phyloP scores from a whole-genome alignment of 2,113 vertebrate species.

The Parus major region DNA sequence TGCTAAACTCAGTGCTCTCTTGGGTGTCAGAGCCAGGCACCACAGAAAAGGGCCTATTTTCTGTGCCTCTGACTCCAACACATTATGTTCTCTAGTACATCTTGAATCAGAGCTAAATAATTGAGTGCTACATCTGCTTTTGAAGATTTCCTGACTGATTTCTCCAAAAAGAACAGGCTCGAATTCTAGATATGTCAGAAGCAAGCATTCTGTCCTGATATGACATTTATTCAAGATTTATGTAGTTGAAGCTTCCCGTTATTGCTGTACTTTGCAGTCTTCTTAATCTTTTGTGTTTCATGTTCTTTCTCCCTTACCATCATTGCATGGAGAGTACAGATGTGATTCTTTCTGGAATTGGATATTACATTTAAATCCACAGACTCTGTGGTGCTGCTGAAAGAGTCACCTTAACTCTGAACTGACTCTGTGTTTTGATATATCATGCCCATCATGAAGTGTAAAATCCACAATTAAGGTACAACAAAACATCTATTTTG shows the following conservation, averaged over 20 bases:
- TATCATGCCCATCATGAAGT: neutral
- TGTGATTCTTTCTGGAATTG: neutral
- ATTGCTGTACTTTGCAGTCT: neutral
- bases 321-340: neutral
- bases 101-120: neutral
- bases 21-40: too few relatives aligned
- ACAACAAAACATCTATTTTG: neutral
- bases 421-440: neutral
- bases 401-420: neutral
- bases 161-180: neutral
- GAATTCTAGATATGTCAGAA: neutral
- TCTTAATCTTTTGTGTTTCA: neutral
- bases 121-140: neutral
- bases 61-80: too few relatives aligned
- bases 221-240: neutral
- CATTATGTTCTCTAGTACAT: neutral
- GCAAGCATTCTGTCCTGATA: neutral
- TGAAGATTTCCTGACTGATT: neutral
- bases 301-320: neutral
- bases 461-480: neutral
- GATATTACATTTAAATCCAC: neutral
- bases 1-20: too few relatives aligned
- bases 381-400: neutral
- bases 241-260: neutral
- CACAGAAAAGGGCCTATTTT: too few relatives aligned